These are phyloP conservation scores for Dermatophagoides farinae DNA, from an alignment of 1,140 invertebrate genomes.

Conservation along the genomic window DNA sequence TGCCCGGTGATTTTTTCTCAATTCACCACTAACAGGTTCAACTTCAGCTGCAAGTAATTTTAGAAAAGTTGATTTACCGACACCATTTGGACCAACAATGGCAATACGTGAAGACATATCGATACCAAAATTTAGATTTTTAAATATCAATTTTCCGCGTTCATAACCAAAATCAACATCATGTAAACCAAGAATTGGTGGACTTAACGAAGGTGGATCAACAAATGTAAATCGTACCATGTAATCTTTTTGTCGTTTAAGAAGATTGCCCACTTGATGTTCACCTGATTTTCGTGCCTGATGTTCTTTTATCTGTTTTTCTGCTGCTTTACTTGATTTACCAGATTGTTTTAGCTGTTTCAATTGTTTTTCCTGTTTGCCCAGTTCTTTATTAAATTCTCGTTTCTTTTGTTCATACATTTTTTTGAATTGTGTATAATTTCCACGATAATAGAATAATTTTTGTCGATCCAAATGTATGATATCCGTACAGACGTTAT, in stretches of 20 bases:
- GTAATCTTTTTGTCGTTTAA: slow-evolving; percentile 29
- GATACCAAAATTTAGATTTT: slow-evolving; percentile 18
- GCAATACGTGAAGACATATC: slow-evolving; percentile 16
- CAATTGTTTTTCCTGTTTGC: slow-evolving; percentile 88
- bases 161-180: slow-evolving; percentile 17
- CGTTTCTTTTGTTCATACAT: slow-evolving; percentile 90
- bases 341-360: slow-evolving; percentile 85
- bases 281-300: slow-evolving; percentile 79
- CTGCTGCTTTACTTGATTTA: slow-evolving; percentile 78
- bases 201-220: slow-evolving; percentile 75
- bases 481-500: slow-evolving; percentile 97
- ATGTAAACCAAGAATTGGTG: slow-evolving; percentile 80
- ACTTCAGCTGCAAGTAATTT: slow-evolving; percentile 18
- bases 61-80: slow-evolving; percentile 20
- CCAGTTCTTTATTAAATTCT: slow-evolving; percentile 89
- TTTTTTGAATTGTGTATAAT: slow-evolving; percentile 89
- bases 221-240: slow-evolving; percentile 88
- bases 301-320: slow-evolving; percentile 36
- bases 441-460: slow-evolving; percentile 90
- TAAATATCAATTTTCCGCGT: slow-evolving; percentile 12
- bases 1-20: slow-evolving; percentile 16
- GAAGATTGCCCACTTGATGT: slow-evolving; percentile 47
- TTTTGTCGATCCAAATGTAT: slow-evolving; percentile 89
- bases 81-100: slow-evolving; percentile 20
- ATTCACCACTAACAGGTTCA: slow-evolving; percentile 10